Conservation (phyloP, 2,888 invertebrate genomes). For the Silvanus unidentatus region DNA sequence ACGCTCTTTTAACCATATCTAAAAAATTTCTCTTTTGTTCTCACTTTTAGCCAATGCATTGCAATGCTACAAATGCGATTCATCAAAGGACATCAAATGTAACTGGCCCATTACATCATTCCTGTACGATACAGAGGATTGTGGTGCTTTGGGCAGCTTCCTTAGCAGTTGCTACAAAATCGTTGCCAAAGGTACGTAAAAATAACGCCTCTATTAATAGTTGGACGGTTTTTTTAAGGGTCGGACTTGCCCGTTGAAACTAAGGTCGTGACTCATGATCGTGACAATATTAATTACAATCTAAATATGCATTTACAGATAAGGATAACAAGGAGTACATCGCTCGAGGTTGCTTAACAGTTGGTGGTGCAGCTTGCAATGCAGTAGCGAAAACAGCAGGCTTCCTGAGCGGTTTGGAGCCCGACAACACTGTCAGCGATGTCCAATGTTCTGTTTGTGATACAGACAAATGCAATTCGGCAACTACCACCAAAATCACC, state of each 20-base stretch:
- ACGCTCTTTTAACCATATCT: no score
- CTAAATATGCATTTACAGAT: no score
- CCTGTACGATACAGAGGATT: constrained; percentile 31
- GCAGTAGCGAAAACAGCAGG: constrained; percentile 31
- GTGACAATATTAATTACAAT: no score
- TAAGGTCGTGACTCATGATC: no score
- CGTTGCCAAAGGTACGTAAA: constrained; percentile 33
- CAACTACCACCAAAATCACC: constrained; percentile 24
- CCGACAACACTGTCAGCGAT: constrained; percentile 21
- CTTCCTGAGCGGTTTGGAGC: constrained; percentile 21
- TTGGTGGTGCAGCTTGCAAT: constrained; percentile 29
- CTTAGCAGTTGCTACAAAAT: constrained; percentile 31
- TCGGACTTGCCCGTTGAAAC: no score
- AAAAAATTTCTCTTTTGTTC: no score
- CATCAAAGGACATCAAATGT: constrained; percentile 31
- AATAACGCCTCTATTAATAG: background rate
- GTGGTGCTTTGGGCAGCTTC: constrained; percentile 25
- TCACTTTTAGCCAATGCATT: constrained; percentile 25
- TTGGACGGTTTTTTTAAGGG: no score
- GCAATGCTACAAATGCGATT: constrained; percentile 32
- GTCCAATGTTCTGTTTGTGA: constrained; percentile 36
- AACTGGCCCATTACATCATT: constrained; percentile 35
- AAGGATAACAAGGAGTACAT: constrained; percentile 32
- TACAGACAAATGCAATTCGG: constrained; percentile 39
- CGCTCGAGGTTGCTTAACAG: constrained; percentile 33